Conservation (phyloP, 1,140 invertebrate species). For the Brachionus koreanus region DNA sequence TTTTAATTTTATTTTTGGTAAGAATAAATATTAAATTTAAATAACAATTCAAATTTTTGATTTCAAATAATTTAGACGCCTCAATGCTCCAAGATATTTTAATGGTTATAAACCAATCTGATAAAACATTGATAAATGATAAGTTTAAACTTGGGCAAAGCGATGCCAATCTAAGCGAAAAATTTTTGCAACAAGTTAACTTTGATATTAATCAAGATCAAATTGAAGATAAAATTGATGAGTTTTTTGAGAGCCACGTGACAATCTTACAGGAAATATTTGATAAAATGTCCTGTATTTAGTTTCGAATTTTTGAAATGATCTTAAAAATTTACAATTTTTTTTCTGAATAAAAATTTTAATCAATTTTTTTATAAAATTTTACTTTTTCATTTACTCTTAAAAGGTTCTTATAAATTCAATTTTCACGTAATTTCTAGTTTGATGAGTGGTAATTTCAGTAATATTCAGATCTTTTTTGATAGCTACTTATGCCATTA, state of each 20-base stretch:
- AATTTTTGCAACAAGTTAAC: constrained; percentile 1
- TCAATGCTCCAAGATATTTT: constrained; percentile 14
- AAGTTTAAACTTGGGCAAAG: constrained; percentile 17
- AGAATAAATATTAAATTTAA: neutral
- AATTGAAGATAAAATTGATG: neutral
- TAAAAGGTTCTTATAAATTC: too few relatives aligned
- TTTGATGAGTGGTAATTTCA: too few relatives aligned
- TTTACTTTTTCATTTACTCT: too few relatives aligned
- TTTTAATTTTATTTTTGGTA: neutral
- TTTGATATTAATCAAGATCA: neutral
- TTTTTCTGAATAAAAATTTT: neutral
- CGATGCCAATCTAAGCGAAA: neutral
- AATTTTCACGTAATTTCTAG: too few relatives aligned
- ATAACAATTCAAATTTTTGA: neutral
- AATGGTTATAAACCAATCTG: neutral
- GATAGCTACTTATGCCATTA: too few relatives aligned
- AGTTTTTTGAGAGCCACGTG: neutral
- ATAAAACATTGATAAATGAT: neutral
- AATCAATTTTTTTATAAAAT: neutral
- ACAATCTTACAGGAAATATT: neutral
- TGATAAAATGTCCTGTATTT: neutral
- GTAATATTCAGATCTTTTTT: too few relatives aligned
- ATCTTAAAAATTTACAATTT: neutral
- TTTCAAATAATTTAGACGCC: neutral
- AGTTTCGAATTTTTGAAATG: too few relatives aligned